Evolutionary conservation across 1,140 invertebrate genomes (phyloP).

Genomic region (Ooceraea biroi): DNA sequence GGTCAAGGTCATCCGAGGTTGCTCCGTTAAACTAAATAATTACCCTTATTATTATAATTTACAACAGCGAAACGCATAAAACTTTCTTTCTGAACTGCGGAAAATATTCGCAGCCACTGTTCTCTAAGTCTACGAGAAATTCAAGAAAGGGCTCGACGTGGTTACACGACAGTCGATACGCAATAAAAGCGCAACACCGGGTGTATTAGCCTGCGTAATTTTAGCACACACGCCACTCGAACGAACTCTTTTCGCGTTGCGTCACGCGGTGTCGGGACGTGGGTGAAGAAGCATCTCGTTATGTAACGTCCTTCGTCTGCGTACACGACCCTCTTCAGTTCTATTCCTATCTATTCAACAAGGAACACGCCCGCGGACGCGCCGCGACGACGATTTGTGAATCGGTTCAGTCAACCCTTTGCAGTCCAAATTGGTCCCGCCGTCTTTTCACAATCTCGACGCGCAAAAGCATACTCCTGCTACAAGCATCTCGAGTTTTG

Average conservation of each 20-base stretch:
- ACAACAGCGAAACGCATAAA: background rate
- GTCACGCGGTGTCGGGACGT: conserved; percentile 66
- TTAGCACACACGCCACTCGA: conserved; percentile 68
- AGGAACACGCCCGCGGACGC: conserved; percentile 6
- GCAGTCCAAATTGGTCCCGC: background rate
- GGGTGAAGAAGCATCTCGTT: conserved; percentile 72
- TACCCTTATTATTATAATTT: background rate
- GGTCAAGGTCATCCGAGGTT: no score
- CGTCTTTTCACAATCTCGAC: background rate
- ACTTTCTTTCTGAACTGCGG: background rate
- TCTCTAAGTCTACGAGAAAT: background rate
- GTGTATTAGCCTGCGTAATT: conserved; percentile 72
- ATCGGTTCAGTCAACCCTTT: conserved; percentile 16
- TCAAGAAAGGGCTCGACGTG: background rate
- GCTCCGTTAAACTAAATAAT: no score
- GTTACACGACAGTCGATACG: conserved; percentile 19
- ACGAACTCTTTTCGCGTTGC: conserved; percentile 66
- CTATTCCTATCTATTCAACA: conserved; percentile 54
- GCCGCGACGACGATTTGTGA: conserved; percentile 16
- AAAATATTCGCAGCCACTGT: background rate
- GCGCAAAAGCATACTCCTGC: background rate
- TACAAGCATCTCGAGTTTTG: no score
- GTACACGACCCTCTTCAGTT: conserved; percentile 51
- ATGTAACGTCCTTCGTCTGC: conserved; percentile 68
- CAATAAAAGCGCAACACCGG: conserved; percentile 22